Evolutionary conservation across 2,888 invertebrate species (phyloP).

Genomic region (Tortrix viridana): DNA sequence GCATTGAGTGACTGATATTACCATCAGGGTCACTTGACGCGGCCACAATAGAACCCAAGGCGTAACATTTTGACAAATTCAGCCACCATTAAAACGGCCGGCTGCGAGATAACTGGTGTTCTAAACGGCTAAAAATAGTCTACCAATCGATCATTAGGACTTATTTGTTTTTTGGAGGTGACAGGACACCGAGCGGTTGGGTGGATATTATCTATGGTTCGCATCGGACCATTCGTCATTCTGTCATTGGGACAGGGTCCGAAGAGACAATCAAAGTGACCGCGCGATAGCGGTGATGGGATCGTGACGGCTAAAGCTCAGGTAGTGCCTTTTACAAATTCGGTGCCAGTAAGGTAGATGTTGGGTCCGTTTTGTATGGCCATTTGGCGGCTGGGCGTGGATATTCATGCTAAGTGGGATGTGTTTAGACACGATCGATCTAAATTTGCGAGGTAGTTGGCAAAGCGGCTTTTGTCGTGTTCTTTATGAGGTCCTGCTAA

Average conservation of each 20-base stretch:
- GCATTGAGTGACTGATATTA: constrained; percentile 42
- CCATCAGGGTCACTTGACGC: constrained; percentile 44
- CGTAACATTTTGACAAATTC: constrained; percentile 49
- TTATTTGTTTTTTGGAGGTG: constrained; percentile 82
- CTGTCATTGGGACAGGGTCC: constrained; percentile 77
- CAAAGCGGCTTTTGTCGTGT: no score
- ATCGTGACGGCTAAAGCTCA: constrained; percentile 41
- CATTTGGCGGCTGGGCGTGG: no score
- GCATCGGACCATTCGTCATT: constrained; percentile 81
- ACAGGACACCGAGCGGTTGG: constrained; percentile 69
- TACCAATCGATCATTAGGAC: constrained; percentile 81
- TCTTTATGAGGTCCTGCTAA: no score
- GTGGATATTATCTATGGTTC: constrained; percentile 67
- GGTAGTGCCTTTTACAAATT: constrained; percentile 23
- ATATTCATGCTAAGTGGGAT: no score
- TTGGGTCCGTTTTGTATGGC: no score
- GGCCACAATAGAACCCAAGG: constrained; percentile 51
- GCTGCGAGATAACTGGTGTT: constrained; percentile 70
- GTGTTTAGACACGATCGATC: no score
- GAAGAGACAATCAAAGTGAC: constrained; percentile 78
- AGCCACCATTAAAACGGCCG: constrained; percentile 60
- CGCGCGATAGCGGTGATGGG: constrained; percentile 74
- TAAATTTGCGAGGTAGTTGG: no score
- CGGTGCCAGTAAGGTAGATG: not conserved
- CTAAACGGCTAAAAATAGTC: constrained; percentile 74